Base-by-base conservation (phyloP, 2,888 invertebrate species). In the Agrotis exclamationis region DNA sequence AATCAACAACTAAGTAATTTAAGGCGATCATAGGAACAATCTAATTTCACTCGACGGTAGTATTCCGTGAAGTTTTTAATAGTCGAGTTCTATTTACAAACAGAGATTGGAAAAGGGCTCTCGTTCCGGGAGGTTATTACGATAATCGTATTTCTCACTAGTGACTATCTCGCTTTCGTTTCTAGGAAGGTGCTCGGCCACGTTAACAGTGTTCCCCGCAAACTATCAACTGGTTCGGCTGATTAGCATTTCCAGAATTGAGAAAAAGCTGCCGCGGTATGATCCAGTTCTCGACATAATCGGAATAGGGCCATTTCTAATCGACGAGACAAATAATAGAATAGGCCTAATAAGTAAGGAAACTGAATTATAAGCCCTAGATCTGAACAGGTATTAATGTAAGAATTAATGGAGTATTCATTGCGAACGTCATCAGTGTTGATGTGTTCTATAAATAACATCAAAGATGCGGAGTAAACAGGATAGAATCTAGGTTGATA, bases 101-200 rank as follows among this genome's bases (percentile, higher is more conserved):
- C 89, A 87, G 83, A 86, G 88, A 92, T 94, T 93, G 92, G 92
- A 91, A 92, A 93, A 90, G 90, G 90, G 89, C 90, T 87, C 88
- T 87, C 90, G 90, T 95, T 93, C 93, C 92, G 90, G 92, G 93
- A 94, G 93, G 92, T 94, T 94, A 93, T 95, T 95, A 95, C 93
- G 91, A 92, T 95, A 95, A 96, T 95, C 93, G 92, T 91, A 90
- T 93, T 95, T 95, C 95, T 92, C 91, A 93, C 94, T 93, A 94
- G 92, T 85, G 89, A 86, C 92, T 93, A 93, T 93, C 93, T 94
- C 92, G 94, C 94, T 95, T 94, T 95, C 95, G 94, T 93, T 96
- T 96, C 96, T 90, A 81, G 89, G 96, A 96, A 96, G 93, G 90
- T 87, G 91, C 90, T 89, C 88, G 86, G 84, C 83, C 85, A 87